Base-by-base conservation (phyloP, 2,113 vertebrate species). In the Shinisaurus crocodilurus region DNA sequence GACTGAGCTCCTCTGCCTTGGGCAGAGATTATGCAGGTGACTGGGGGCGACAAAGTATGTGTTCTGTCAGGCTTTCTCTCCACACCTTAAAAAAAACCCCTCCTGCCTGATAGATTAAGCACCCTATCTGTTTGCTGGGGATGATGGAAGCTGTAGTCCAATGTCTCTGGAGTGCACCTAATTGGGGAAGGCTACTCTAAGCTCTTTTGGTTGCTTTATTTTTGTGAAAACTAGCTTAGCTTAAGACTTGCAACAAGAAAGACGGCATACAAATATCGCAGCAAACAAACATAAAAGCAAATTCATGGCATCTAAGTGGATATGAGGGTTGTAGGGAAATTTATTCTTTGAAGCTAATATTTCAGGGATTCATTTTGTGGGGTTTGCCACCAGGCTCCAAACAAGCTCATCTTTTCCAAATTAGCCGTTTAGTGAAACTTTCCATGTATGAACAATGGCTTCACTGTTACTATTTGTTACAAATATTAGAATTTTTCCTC, bases 211-310 rank as follows among this genome's bases (percentile, higher is more conserved):
- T 45, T 86, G 45, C 37, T 74, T 70, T 48, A 5, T n/a, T 70
- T 85, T 85, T 85, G 83, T 85, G 65, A 85, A 85, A 85, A 69
- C 63, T 65, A 50, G n/a, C 23, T 48, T 67, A 40, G 9, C 43
- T 85, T 69, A 67, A 45, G 6, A 25, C 63, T 65, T 32, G 37
- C 27, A 23, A 48, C 29, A 60, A 63, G 37, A 45, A 34, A 85
- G 15, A 32, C 29, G 27, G 60, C 20, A 67, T 69, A 67, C 29
- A 67, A 32, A 45, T 45, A 60, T 18, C 16, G 79, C 37, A 86
- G 4, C 32, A 86, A 57, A 86, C n/a, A 86, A 86, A 75, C 5
- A 15, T 54, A 40, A 86, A 81, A 54, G 34, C 27, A 57, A 81
- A 50, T 16, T 34, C 32, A 81, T 20, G n/a, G 7, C 34, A 16